A percentile compares a stretch with the other conserved stretches of the same genome.
Evolutionary conservation across 2,113 vertebrate genomes (phyloP).

Genomic region (Bubo blakistoni): DNA sequence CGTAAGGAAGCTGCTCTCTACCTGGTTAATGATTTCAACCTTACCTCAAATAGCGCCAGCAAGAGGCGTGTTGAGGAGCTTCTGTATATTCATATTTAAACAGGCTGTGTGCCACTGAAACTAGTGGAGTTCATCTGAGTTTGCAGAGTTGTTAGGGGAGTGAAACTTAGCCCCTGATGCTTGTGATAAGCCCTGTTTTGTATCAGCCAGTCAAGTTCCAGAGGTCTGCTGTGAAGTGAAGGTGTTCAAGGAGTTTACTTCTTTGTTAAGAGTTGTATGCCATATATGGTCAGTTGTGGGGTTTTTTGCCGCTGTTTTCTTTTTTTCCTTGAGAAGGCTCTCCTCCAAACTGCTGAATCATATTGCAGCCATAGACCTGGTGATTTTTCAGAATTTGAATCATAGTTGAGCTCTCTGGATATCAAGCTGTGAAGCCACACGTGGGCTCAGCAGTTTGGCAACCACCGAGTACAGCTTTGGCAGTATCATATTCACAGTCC

Average conservation of each 20-base stretch:
- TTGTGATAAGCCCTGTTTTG: neutral
- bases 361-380: neutral
- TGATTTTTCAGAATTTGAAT: conserved; percentile 47
- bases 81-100: neutral
- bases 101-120: neutral
- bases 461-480: neutral
- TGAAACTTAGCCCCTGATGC: neutral
- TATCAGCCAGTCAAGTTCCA: neutral
- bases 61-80: neutral
- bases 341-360: conserved; percentile 55
- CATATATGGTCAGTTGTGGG: neutral
- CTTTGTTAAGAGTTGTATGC: neutral
- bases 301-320: neutral
- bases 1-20: neutral
- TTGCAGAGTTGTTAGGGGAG: neutral
- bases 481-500: neutral
- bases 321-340: neutral
- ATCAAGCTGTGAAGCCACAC: conserved; percentile 49
- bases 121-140: neutral
- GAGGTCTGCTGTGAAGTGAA: neutral
- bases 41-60: neutral
- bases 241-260: neutral
- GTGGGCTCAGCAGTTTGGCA: conserved; percentile 41
- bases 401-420: neutral
- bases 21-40: neutral